Conservation (phyloP, 2,113 vertebrate genomes). For the Etheostoma cragini region DNA sequence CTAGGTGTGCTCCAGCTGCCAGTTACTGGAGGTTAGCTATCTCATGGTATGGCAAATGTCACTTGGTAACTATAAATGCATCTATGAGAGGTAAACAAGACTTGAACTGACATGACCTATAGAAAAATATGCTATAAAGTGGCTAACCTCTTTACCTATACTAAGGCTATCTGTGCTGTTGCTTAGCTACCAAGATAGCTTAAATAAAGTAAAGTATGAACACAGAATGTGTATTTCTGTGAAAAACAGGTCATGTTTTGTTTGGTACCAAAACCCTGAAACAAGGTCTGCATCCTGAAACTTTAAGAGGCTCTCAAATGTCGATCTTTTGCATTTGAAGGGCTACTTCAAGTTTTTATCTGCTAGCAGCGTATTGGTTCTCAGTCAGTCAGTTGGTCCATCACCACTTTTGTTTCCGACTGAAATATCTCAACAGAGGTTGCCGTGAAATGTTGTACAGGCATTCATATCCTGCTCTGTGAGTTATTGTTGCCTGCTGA, state of each 20-base stretch:
- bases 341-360: background rate
- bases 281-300: background rate
- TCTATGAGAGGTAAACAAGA: slow-evolving; percentile 11
- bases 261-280: background rate
- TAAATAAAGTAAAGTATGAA: background rate
- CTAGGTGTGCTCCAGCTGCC: slow-evolving; percentile 33
- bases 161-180: slow-evolving; percentile 20
- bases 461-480: background rate
- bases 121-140: background rate
- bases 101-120: slow-evolving; percentile 10
- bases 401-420: background rate
- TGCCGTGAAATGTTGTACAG: background rate
- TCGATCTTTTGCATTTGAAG: background rate
- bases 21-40: slow-evolving; percentile 46
- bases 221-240: background rate
- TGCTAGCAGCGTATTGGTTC: background rate
- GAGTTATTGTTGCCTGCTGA: background rate
- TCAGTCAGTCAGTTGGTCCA: background rate
- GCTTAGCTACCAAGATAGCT: slow-evolving; percentile 30
- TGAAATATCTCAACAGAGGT: background rate
- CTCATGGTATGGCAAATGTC: background rate
- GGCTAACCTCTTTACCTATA: background rate
- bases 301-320: background rate
- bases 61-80: slow-evolving; percentile 34
- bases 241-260: background rate